These are phyloP conservation scores for Psephotus haematonotus DNA, from an alignment of 2,113 vertebrate species.

Conservation along the genomic window DNA sequence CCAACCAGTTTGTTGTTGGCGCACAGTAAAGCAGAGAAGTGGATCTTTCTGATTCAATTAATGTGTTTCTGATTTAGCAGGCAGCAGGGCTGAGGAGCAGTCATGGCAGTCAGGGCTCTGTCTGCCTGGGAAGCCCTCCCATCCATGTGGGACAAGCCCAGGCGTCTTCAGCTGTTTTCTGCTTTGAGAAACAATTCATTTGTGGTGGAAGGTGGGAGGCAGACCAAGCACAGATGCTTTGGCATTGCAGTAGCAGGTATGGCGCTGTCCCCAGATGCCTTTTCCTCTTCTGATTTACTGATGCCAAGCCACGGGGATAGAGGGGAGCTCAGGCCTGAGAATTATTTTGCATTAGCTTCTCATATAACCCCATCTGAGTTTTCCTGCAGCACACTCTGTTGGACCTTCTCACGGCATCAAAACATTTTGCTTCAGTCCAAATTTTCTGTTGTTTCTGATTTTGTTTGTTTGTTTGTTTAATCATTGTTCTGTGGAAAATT, in stretches of 20 bases:
- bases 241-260: slow-evolving; percentile 3
- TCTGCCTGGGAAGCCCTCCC: neutral
- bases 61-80: neutral
- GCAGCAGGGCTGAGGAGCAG: neutral
- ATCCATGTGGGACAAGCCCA: neutral
- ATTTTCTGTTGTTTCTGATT: slow-evolving; percentile 41
- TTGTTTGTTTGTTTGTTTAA: slow-evolving; percentile 55
- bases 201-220: slow-evolving; percentile 5
- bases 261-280: neutral
- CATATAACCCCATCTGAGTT: neutral
- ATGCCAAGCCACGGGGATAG: neutral
- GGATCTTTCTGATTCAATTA: neutral
- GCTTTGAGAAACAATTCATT: slow-evolving; percentile 23
- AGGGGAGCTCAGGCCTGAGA: neutral
- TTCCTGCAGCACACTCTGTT: neutral
- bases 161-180: neutral
- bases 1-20: neutral
- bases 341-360: neutral
- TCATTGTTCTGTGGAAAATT: slow-evolving; percentile 34
- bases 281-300: neutral
- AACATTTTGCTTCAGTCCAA: neutral
- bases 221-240: neutral
- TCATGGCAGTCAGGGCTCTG: neutral
- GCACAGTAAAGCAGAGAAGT: neutral
- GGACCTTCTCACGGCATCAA: neutral